Percentiles rank a stretch among this genome's conserved stretches.
Conservation (phyloP, 2,113 vertebrate species). For the Neodon shergylaensis region DNA sequence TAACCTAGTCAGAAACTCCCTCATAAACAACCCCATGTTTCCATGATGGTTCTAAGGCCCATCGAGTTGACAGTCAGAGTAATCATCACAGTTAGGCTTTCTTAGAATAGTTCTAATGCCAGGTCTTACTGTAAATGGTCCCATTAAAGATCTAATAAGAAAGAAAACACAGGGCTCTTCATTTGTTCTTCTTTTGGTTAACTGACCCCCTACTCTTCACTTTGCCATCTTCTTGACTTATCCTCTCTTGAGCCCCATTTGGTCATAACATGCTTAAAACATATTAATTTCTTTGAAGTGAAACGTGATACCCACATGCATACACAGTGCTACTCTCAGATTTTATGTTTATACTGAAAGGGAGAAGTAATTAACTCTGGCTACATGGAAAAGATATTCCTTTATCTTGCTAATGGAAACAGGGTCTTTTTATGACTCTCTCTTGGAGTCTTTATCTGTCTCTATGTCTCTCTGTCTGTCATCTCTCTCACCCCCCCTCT, state of each 20-base stretch:
- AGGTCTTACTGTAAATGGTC: not conserved
- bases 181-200: not conserved
- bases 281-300: not conserved
- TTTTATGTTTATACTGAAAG: not conserved
- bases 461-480: not conserved
- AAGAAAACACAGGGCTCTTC: not conserved
- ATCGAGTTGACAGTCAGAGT: not conserved
- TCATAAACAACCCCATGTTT: not conserved
- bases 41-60: not conserved
- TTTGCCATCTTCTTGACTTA: not conserved
- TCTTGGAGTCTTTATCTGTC: not conserved
- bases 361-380: not conserved
- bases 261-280: not conserved
- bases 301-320: not conserved
- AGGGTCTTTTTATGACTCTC: not conserved
- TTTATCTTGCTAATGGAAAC: rapidly evolving
- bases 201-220: not conserved
- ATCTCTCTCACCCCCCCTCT: rapidly evolving
- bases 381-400: not conserved
- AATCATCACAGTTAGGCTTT: not conserved
- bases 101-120: not conserved
- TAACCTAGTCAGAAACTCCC: not conserved
- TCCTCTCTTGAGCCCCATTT: not conserved
- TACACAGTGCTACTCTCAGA: not conserved
- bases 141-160: not conserved